Evolutionary conservation across 2,888 invertebrate species (phyloP).

Genomic region (Lingula anatina): DNA sequence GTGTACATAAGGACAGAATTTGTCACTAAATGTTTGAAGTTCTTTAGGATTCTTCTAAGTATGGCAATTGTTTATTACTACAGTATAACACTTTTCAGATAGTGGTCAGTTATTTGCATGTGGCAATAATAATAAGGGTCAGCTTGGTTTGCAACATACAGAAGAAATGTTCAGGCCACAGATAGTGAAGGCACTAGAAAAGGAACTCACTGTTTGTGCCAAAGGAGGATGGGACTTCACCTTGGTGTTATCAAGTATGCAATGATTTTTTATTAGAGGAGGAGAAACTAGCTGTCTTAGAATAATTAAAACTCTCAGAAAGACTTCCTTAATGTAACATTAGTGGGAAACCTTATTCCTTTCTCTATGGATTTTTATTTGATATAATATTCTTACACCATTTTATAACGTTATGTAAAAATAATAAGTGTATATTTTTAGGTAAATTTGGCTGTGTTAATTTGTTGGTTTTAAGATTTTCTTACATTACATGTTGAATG

Average conservation of each 20-base stretch:
- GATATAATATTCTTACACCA: no score
- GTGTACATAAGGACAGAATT: no score
- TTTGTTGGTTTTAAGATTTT: background rate
- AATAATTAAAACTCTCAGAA: background rate
- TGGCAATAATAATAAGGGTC: constrained; percentile 38
- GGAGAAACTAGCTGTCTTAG: background rate
- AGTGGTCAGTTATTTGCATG: constrained; percentile 21
- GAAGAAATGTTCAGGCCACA: constrained; percentile 13
- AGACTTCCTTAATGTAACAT: background rate
- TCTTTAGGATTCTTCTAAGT: no score
- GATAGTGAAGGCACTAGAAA: constrained; percentile 6
- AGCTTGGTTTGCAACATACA: constrained; percentile 26
- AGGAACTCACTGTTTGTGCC: constrained; percentile 15
- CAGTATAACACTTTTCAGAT: constrained; percentile 14
- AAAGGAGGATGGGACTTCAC: constrained; percentile 42
- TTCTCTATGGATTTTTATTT: no score
- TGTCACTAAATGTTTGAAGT: no score
- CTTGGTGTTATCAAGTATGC: constrained; percentile 25
- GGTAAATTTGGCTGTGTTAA: background rate
- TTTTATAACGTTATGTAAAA: no score
- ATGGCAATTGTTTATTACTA: no score
- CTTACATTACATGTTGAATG: no score
- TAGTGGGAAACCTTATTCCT: background rate
- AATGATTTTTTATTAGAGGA: background rate
- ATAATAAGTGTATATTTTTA: no score